Evolutionary conservation across 2,888 invertebrate genomes (phyloP).

Genomic region (Anthrax anthrax): DNA sequence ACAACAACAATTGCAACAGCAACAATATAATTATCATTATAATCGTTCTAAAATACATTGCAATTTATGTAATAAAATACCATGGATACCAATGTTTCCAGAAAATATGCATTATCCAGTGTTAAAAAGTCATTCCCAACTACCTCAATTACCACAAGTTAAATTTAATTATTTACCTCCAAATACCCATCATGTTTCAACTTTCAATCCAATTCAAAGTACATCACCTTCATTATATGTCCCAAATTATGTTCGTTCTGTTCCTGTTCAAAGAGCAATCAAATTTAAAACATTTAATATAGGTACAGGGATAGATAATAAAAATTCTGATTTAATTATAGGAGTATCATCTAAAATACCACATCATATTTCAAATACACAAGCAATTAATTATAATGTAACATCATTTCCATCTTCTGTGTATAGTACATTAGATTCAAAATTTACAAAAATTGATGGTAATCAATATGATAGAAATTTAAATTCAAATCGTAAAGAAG

Average conservation of each 20-base stretch:
- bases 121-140: constrained; percentile 8
- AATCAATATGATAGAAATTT: too few species aligned
- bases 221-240: constrained; percentile 24
- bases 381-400: too few species aligned
- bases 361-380: too few species aligned
- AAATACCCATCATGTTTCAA: neutral
- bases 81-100: constrained; percentile 60
- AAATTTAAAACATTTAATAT: constrained; percentile 9
- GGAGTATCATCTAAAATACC: too few species aligned
- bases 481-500: constrained; percentile 10
- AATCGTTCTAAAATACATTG: constrained; percentile 43
- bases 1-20: constrained; percentile 5
- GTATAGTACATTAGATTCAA: too few species aligned
- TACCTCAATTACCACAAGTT: constrained; percentile 5
- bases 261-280: constrained; percentile 11
- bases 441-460: too few species aligned
- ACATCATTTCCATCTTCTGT: too few species aligned
- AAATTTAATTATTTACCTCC: constrained; percentile 4
- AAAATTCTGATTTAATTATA: too few species aligned
- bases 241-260: constrained; percentile 9
- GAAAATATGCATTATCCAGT: constrained; percentile 18
- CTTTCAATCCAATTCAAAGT: constrained; percentile 24
- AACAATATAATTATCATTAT: too few species aligned
- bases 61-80: constrained; percentile 62
- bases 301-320: too few species aligned